Evolutionary conservation across 2,113 vertebrate species (phyloP).

Genomic region (Ptyas mucosa): DNA sequence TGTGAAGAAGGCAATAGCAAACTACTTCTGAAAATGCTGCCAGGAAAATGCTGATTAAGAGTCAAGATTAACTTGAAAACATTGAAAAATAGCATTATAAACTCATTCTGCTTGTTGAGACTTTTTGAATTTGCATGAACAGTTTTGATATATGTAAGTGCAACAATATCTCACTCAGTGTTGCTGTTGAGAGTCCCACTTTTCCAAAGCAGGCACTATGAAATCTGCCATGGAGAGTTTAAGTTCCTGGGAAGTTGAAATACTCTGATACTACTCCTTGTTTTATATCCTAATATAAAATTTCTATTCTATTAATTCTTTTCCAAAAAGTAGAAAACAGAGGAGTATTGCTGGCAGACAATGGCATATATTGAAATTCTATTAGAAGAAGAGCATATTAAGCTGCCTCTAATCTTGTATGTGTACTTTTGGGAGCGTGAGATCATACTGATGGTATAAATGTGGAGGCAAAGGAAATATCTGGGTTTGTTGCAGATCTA

Average conservation of each 20-base stretch:
- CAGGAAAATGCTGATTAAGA: neutral
- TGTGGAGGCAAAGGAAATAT: no score
- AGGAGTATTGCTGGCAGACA: no score
- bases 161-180: neutral
- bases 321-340: neutral
- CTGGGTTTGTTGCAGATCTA: neutral
- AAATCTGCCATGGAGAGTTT: neutral
- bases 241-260: neutral
- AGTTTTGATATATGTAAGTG: neutral
- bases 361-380: neutral
- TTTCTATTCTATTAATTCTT: neutral
- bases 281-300: neutral
- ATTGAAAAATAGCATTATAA: neutral
- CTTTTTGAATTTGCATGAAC: neutral
- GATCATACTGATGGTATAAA: no score
- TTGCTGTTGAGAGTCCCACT: neutral
- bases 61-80: neutral
- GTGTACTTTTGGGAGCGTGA: no score
- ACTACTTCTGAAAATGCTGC: neutral
- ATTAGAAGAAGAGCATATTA: neutral
- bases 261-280: neutral
- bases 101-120: neutral
- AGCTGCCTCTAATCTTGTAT: neutral
- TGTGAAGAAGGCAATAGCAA: neutral
- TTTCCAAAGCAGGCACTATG: neutral